Percentiles rank a stretch among this genome's conserved stretches.
Evolutionary conservation across 2,888 invertebrate species (phyloP).

Genomic region (Gari tellinella): DNA sequence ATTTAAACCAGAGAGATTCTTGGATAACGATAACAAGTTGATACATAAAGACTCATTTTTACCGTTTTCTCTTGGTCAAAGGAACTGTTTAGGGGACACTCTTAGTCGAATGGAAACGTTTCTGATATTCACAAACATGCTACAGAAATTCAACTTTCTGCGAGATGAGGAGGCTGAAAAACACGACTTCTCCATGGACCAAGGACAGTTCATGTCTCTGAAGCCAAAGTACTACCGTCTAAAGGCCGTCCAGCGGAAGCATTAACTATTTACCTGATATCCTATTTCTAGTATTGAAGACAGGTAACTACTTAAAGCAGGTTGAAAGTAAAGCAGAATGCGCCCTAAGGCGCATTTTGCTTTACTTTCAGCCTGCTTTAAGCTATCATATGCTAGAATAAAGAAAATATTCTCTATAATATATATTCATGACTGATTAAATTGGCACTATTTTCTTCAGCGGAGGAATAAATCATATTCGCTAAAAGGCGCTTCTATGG

Average conservation of each 20-base stretch:
- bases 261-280: too few species aligned
- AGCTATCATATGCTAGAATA: too few species aligned
- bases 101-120: constrained; percentile 11
- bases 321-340: too few species aligned
- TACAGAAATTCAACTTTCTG: constrained; percentile 12
- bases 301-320: too few species aligned
- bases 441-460: too few species aligned
- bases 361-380: too few species aligned
- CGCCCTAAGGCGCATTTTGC: too few species aligned
- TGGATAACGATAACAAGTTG: constrained; percentile 13
- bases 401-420: too few species aligned
- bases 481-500: too few species aligned
- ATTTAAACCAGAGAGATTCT: constrained; percentile 34
- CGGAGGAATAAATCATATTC: too few species aligned
- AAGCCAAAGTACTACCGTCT: not conserved
- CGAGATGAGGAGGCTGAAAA: not conserved
- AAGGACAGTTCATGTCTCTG: constrained; percentile 2
- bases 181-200: not conserved
- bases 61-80: constrained; percentile 29
- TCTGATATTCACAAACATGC: constrained; percentile 2
- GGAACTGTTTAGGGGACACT: constrained; percentile 11
- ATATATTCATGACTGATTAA: too few species aligned
- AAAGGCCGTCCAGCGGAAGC: not conserved
- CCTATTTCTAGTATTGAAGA: too few species aligned
- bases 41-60: constrained; percentile 16